Evolutionary conservation across 1,140 invertebrate genomes (phyloP), one percentile per base, ranked within the genome.

Genomic region (Telenomus remus): DNA sequence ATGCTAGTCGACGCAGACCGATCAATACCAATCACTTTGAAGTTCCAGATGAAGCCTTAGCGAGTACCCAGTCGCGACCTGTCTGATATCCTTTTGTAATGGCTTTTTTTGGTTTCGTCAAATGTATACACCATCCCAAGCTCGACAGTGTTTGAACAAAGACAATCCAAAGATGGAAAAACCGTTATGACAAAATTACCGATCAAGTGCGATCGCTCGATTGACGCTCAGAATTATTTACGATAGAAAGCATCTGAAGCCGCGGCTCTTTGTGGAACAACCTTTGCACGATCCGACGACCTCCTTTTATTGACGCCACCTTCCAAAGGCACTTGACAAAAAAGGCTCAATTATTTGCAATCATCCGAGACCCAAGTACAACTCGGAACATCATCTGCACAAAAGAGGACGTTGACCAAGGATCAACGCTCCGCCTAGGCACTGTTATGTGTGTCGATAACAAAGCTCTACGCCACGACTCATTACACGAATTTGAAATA

Each of bases 11-110:
- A 50, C 14, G 12, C 16, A 13, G 37, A 43, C 44, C 53, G 47
- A 66, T 56, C 63, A 57, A 66, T 66, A 66, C 63, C 53, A 57
- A 66, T 57, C 37, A 47, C 63, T 66, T 66, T 66, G 46, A 66
- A 57, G 53, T 66, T 43, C 33, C 13, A 43, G 51, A 56, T 65
- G 63, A 66, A 66, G 63, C 63, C 63, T 11, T 66, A 66, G 35
- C 63, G 27, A 61, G 57, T 15, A 47, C 48, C 48, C 46, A 16
- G 27, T 49, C 53, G 37, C 27, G 43, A 56, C 53, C 53, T 66
- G 47, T 66, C 63, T 50, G 37, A 6, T 11, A 66, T 46, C 47
- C 63, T 56, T 19, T 56, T 56, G 14, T 43, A 49, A 50, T n/a
- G 35, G 11, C 13, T 34, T 55, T 65, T 65, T 65, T 55, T 55